Base-by-base conservation (phyloP, 2,888 invertebrate species). In the Linyphia triangularis region DNA sequence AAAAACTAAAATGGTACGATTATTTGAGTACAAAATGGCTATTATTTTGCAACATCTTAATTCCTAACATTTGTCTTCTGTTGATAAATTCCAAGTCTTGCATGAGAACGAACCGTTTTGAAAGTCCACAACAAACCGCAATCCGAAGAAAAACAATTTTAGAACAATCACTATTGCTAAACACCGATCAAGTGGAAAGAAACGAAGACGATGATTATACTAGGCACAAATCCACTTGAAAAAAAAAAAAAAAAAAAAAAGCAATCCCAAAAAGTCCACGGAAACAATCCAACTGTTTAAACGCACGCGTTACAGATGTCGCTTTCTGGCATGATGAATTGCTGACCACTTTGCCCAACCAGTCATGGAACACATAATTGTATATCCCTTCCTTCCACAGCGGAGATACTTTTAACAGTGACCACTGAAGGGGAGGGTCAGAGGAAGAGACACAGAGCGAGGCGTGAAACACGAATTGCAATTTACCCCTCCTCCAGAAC, bases 391-490 rank as follows among this genome's bases (percentile, higher is more conserved):
- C 19, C 28, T n/a, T 26, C 65, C 67, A 63, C n/a, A n/a, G 51
- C 13, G 3, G 51, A 51, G n/a, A n/a, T 51, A 5, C n/a, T n/a
- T 51, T 51, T 16, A 51, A 51, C 16, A 63, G 28, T 70, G 61
- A 63, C 72, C 63, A 40, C 22, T 61, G 59, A 63, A n/a, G 67
- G 81, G 79, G 67, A 37, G 70, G 43, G 63, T 16, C 24, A 24
- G 16, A 24, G 57, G 26, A 37, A 69, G 40, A 70, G 59, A 63
- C 16, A 40, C 61, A 77, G 40, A 43, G 43, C 78, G 40, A 78
- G 78, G 85, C 85, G 85, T 85, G 70, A 85, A 85, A 85, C 70
- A 85, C 85, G 40, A 70, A 37, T 43, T 24, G 33, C 61, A 24
- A 72, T 61, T 69, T 59, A 28, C 78, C 30, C 85, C 78, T 85